phyloP scores from a whole-genome alignment of 2,797 vertebrate genomes.

The Naso thynnoides region DNA sequence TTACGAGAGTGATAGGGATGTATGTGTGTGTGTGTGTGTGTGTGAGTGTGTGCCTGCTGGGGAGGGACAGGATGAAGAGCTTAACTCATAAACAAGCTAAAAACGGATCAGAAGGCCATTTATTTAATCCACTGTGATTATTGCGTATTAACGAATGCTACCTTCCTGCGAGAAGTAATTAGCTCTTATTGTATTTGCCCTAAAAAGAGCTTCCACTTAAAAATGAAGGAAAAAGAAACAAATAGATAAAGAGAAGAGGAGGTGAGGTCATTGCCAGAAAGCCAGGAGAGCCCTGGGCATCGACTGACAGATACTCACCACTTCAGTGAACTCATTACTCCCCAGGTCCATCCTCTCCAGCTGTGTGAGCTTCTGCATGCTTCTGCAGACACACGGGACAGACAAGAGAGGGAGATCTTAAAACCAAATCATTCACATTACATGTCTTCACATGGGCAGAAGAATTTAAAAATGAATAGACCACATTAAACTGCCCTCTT shows the following conservation, averaged over 20 bases:
- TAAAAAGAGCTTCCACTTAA: neutral
- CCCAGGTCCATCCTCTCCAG: constrained; percentile 97
- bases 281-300: constrained; percentile 38
- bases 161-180: neutral
- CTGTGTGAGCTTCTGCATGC: constrained; percentile 97
- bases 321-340: constrained; percentile 99
- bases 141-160: neutral
- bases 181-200: neutral
- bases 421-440: constrained; percentile 7
- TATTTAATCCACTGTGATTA: constrained; percentile 21
- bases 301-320: constrained; percentile 88
- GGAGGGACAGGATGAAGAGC: neutral
- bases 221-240: neutral
- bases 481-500: neutral
- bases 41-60: neutral
- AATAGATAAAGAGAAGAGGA: constrained; percentile 19
- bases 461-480: neutral
- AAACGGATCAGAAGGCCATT: constrained; percentile 7
- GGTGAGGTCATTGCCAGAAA: constrained; percentile 32
- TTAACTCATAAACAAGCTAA: constrained; percentile 18
- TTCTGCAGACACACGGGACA: constrained; percentile 83
- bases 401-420: constrained; percentile 37
- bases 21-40: neutral
- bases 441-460: constrained; percentile 3
- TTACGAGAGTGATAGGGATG: constrained; percentile 19